Conservation (phyloP, 2,888 invertebrate genomes). For the Tinea pellionella region DNA sequence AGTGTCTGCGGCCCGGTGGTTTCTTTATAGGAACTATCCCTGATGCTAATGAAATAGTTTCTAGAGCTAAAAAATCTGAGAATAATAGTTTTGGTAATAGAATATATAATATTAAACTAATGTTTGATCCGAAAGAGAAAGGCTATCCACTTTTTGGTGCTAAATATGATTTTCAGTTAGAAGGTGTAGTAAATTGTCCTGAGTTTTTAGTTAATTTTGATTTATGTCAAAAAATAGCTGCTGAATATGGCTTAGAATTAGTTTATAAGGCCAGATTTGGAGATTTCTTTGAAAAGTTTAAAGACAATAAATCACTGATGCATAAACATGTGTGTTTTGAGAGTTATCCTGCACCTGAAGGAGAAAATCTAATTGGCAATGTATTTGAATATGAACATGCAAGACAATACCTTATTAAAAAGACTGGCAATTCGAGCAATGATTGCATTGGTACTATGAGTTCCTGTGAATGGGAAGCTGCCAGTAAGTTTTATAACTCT, state of each 20-base stretch:
- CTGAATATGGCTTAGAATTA: slow-evolving; percentile 77
- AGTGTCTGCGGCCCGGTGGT: slow-evolving; percentile 89
- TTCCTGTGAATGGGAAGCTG: slow-evolving; percentile 92
- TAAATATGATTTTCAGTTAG: slow-evolving; percentile 94
- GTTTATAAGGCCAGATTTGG: slow-evolving; percentile 79
- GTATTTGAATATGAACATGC: slow-evolving; percentile 81
- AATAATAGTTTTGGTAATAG: slow-evolving; percentile 80
- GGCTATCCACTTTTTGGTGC: slow-evolving; percentile 92
- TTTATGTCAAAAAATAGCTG: slow-evolving; percentile 78
- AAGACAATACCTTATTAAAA: slow-evolving; percentile 61
- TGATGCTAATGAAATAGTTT: slow-evolving; percentile 92
- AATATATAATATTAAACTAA: slow-evolving; percentile 79
- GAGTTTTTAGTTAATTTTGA: slow-evolving; percentile 98
- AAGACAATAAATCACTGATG: slow-evolving; percentile 58
- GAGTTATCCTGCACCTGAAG: slow-evolving; percentile 77
- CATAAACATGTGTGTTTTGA: slow-evolving; percentile 85
- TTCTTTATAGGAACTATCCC: slow-evolving; percentile 98
- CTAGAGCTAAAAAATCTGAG: slow-evolving; percentile 70
- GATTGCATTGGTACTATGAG: slow-evolving; percentile 83
- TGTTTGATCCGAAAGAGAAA: slow-evolving; percentile 70
- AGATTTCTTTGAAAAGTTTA: slow-evolving; percentile 74
- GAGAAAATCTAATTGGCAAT: slow-evolving; percentile 66
- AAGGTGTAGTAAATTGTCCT: slow-evolving; percentile 97
- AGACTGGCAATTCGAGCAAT: slow-evolving; percentile 38
- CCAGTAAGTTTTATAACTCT: slow-evolving; percentile 72